Conservation (phyloP, 2,888 invertebrate genomes). For the Megamerina dolium region DNA sequence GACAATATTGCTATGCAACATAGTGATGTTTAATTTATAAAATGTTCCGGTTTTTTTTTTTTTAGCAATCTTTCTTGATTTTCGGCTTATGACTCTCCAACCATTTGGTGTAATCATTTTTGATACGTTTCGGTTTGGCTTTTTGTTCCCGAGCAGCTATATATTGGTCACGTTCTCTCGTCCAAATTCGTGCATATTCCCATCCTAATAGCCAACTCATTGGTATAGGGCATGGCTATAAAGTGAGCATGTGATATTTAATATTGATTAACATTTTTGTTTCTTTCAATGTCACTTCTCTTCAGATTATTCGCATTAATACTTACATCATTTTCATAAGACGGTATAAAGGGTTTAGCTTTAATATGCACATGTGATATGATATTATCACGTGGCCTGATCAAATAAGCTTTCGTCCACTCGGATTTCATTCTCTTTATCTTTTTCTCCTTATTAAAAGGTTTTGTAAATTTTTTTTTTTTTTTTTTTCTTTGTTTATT, state of each 20-base stretch:
- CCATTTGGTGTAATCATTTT: conserved; percentile 35
- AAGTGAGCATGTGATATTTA: not conserved
- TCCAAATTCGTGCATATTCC: conserved; percentile 22
- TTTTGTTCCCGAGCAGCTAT: conserved; percentile 13
- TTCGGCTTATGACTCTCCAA: conserved; percentile 26
- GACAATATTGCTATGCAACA: too few relatives aligned
- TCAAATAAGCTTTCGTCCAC: conserved; percentile 25
- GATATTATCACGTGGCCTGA: conserved; percentile 29
- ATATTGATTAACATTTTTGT: too few relatives aligned
- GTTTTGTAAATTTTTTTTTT: not conserved
- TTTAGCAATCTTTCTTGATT: conserved; percentile 7
- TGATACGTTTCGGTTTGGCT: conserved; percentile 24
- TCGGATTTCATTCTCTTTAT: conserved; percentile 17
- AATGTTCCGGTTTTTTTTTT: not conserved
- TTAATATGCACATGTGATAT: conserved; percentile 23
- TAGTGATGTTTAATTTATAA: too few relatives aligned
- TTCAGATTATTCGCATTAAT: too few relatives aligned
- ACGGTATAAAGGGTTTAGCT: conserved; percentile 23
- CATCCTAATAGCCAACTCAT: conserved; percentile 18
- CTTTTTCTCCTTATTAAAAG: not conserved
- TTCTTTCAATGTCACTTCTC: too few relatives aligned
- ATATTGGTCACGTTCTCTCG: conserved; percentile 27
- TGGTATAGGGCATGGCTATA: conserved; percentile 10
- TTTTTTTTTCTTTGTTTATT: not conserved
- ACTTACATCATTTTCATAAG: conserved; percentile 29